Percentiles rank a stretch among this genome's conserved stretches.
phyloP scores from a whole-genome alignment of 64 coral and sea anemone genomes.

The Pocillopora damicornis region DNA sequence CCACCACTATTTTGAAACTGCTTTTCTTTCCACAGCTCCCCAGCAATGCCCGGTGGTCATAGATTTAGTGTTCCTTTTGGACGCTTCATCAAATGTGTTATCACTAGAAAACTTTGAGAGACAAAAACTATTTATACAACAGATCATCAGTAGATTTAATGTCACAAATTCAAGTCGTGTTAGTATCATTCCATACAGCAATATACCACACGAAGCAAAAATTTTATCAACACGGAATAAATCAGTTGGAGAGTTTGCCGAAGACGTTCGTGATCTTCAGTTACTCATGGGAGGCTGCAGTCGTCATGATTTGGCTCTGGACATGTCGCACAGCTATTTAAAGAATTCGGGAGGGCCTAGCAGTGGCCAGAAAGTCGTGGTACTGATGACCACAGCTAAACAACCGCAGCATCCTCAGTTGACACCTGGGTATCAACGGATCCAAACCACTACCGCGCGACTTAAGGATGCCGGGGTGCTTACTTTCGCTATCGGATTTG shows the following conservation, averaged over 20 bases:
- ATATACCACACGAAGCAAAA: background rate
- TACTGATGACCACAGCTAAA: background rate
- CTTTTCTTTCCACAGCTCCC: background rate
- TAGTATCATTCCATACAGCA: slow-evolving; percentile 15
- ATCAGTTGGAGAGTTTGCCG: background rate
- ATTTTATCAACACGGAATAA: background rate
- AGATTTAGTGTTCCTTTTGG: background rate
- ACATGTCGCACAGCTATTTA: background rate
- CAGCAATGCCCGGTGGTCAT: slow-evolving; percentile 9
- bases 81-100: background rate
- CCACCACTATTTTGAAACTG: background rate
- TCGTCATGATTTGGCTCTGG: background rate
- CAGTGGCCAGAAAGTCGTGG: background rate
- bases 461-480: background rate
- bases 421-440: background rate
- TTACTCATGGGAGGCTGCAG: slow-evolving; percentile 7
- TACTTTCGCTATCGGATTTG: slow-evolving; percentile 1
- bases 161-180: background rate
- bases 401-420: background rate
- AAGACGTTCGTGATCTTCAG: background rate
- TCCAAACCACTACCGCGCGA: background rate
- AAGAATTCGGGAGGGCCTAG: background rate
- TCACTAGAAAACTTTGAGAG: background rate
- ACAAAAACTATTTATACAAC: slow-evolving; percentile 8
- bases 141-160: slow-evolving; percentile 5